phyloP scores from a whole-genome alignment of 2,113 vertebrate species.

The Zootoca vivipara region DNA sequence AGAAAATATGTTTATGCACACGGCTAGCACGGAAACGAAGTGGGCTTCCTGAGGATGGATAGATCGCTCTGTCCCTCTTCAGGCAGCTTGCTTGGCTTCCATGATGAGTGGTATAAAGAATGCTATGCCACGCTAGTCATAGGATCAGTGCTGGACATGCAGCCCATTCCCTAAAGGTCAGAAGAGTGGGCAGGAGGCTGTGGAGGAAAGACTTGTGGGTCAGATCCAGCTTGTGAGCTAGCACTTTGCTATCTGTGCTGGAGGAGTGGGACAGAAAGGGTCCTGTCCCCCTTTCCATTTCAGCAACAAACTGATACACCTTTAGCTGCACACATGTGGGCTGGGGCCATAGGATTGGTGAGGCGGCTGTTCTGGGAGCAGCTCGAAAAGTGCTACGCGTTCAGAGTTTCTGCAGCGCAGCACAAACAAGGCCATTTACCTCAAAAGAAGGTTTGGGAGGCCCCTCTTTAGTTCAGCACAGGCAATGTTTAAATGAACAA shows the following conservation, averaged over 20 bases:
- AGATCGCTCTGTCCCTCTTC: too few relatives aligned
- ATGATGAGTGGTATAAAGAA: too few relatives aligned
- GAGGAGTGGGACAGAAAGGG: background rate
- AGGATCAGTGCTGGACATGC: too few relatives aligned
- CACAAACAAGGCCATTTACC: background rate
- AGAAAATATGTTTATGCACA: too few relatives aligned
- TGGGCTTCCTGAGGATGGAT: too few relatives aligned
- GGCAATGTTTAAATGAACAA: slow-evolving; percentile 71
- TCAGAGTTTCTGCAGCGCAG: accelerated
- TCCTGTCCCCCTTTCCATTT: background rate
- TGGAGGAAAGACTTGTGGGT: too few relatives aligned
- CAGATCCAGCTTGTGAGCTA: background rate
- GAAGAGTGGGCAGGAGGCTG: too few relatives aligned
- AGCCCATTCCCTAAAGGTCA: too few relatives aligned
- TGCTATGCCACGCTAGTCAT: too few relatives aligned
- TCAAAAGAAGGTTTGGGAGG: background rate
- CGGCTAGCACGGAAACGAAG: too few relatives aligned
- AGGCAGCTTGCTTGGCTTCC: too few relatives aligned
- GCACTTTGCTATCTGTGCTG: background rate
- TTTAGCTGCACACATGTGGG: background rate
- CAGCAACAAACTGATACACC: background rate
- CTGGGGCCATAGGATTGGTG: background rate
- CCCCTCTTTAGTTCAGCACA: background rate
- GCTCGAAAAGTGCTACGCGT: accelerated
- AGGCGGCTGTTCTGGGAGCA: accelerated